Base-by-base conservation (phyloP, 2,888 invertebrate species). In the Mimachlamys varia region DNA sequence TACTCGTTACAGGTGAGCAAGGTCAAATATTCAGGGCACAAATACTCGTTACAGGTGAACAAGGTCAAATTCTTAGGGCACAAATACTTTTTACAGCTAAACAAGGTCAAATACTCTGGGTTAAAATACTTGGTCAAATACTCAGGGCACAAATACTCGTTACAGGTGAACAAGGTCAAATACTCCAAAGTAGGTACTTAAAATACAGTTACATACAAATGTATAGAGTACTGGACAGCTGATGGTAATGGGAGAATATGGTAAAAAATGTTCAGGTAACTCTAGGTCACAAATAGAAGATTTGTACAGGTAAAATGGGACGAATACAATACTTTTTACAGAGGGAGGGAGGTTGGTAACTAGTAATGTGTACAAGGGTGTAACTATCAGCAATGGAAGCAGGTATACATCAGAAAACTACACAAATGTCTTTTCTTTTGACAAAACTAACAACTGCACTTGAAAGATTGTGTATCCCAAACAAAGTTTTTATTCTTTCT, bases 11-110 rank as follows among this genome's bases (percentile, higher is more conserved):
- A n/a, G n/a, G n/a, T n/a, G n/a, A n/a, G n/a, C n/a, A n/a, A n/a
- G n/a, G n/a, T n/a, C n/a, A n/a, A n/a, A n/a, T n/a, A n/a, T n/a
- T n/a, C n/a, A n/a, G n/a, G n/a, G 33, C 27, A 55, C 19, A 55
- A 17, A 55, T 55, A 76, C 58, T 58, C 58, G 22, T 58, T 58
- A 58, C 62, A 76, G n/a, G 62, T 76, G 50, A 50, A n/a, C 62
- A 76, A n/a, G n/a, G n/a, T n/a, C 27, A 76, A 10, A 76, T 55
- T 19, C 13, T 76, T n/a, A n/a, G n/a, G n/a, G n/a, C n/a, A n/a
- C n/a, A n/a, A n/a, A n/a, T n/a, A n/a, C n/a, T n/a, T n/a, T n/a
- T n/a, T n/a, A n/a, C n/a, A n/a, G n/a, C n/a, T n/a, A n/a, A n/a
- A n/a, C n/a, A n/a, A n/a, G n/a, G n/a, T n/a, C n/a, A n/a, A 13